Evolutionary conservation across 2,888 invertebrate genomes (phyloP).

Genomic region (Aphodius sticticus): DNA sequence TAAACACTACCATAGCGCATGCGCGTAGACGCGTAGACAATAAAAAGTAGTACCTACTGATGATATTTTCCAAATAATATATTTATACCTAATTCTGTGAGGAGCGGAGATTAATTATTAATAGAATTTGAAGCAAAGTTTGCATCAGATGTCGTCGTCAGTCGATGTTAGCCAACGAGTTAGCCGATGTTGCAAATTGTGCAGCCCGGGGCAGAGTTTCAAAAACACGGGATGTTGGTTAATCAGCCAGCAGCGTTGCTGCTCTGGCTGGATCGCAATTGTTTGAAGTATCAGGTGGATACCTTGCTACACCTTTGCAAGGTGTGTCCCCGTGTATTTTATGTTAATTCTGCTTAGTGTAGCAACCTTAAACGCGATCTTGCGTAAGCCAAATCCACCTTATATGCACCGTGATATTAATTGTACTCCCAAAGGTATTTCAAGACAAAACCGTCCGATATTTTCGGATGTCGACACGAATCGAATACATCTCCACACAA

Average conservation of each 20-base stretch:
- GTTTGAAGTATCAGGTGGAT: background rate
- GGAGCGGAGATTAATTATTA: background rate
- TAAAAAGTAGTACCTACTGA: no score
- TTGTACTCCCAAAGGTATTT: background rate
- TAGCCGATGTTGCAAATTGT: background rate
- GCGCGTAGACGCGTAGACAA: no score
- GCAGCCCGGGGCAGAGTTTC: constrained; percentile 4
- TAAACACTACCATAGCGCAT: no score
- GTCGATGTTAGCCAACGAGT: background rate
- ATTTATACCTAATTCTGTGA: no score
- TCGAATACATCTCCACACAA: background rate
- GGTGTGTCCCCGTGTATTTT: background rate
- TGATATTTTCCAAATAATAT: no score
- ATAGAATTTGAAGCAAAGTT: background rate
- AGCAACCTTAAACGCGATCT: background rate
- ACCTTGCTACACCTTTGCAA: constrained; percentile 4
- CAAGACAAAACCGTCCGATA: background rate
- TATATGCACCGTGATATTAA: background rate
- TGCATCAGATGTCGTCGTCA: background rate
- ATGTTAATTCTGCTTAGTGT: background rate
- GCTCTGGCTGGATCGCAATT: background rate
- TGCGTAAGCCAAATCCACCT: background rate
- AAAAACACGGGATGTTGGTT: constrained; percentile 4
- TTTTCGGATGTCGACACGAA: background rate
- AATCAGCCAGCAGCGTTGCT: background rate